Conservation (phyloP, 2,888 invertebrate genomes). For the Monopis laevigella region DNA sequence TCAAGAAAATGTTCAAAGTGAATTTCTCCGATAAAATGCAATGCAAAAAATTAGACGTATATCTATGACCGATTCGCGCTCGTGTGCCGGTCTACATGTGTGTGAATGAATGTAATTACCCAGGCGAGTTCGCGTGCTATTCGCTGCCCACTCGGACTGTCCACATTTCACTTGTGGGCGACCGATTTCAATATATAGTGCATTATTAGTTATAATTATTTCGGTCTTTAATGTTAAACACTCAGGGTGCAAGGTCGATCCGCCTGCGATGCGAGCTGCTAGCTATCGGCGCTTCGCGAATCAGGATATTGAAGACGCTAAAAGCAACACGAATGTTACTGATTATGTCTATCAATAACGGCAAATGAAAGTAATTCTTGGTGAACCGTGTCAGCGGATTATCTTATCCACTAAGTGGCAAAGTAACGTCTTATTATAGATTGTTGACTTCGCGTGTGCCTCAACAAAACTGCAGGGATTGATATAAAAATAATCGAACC, state of each 20-base stretch:
- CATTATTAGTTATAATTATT: slow-evolving; percentile 23
- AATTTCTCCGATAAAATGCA: slow-evolving; percentile 68
- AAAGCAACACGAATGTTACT: slow-evolving; percentile 19
- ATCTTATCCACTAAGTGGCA: slow-evolving; percentile 2
- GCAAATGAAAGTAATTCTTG: slow-evolving; percentile 10
- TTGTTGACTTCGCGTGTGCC: slow-evolving; percentile 3
- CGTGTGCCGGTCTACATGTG: slow-evolving; percentile 33
- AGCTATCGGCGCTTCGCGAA: slow-evolving; percentile 25
- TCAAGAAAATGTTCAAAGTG: slow-evolving; percentile 65
- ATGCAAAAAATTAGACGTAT: slow-evolving; percentile 56
- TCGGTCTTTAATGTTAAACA: slow-evolving; percentile 29
- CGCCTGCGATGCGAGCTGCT: slow-evolving; percentile 15
- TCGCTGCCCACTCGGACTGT: slow-evolving; percentile 32
- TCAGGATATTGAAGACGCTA: slow-evolving; percentile 27
- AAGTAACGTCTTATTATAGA: slow-evolving; percentile 1
- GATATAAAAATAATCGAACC: too few species aligned
- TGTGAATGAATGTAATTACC: slow-evolving; percentile 40
- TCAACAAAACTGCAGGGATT: not conserved
- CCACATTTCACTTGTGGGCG: slow-evolving; percentile 44
- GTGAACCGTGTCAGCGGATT: slow-evolving; percentile 5
- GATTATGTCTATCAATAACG: slow-evolving; percentile 10
- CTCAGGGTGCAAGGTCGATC: slow-evolving; percentile 34
- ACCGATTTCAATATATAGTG: slow-evolving; percentile 32
- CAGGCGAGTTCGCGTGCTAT: slow-evolving; percentile 38
- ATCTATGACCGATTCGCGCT: slow-evolving; percentile 43